A percentile compares a stretch with the other conserved stretches of the same genome.
Conservation (phyloP, 2,888 invertebrate genomes). For the Frankliniella intonsa region DNA sequence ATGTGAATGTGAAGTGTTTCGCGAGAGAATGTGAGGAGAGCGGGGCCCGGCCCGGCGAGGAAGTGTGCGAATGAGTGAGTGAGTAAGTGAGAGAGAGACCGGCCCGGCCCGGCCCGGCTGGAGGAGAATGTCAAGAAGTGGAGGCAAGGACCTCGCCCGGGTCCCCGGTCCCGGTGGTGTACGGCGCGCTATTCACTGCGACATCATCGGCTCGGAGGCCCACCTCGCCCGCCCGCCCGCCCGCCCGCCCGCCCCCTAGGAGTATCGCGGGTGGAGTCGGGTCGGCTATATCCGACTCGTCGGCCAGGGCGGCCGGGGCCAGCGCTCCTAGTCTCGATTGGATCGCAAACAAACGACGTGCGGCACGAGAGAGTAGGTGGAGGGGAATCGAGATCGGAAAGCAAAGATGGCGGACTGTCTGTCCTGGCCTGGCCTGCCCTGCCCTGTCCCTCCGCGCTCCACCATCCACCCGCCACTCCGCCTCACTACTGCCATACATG, state of each 20-base stretch:
- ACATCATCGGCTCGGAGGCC: no score
- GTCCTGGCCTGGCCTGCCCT: constrained; percentile 25
- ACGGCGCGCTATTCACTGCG: no score
- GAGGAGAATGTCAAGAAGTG: constrained; percentile 30
- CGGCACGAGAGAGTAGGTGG: background rate
- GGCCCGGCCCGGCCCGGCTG: background rate
- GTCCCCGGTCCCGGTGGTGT: background rate
- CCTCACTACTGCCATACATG: constrained; percentile 30
- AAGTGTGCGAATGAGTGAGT: constrained; percentile 36
- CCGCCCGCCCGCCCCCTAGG: no score
- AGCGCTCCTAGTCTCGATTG: no score
- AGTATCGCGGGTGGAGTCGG: no score
- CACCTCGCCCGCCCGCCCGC: no score
- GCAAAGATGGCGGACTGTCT: constrained; percentile 27
- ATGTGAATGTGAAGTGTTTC: no score
- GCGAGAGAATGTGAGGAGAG: no score
- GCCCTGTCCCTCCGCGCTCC: constrained; percentile 24
- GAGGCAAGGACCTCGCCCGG: constrained; percentile 21
- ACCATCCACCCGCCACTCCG: constrained; percentile 19
- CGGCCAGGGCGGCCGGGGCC: no score
- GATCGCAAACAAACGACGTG: background rate
- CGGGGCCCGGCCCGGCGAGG: constrained; percentile 29
- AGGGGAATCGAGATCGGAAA: constrained; percentile 7
- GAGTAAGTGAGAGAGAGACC: constrained; percentile 34
- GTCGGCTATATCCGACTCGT: no score